Conservation (phyloP, 2,888 invertebrate species). For the Nephrotoma appendiculata region DNA sequence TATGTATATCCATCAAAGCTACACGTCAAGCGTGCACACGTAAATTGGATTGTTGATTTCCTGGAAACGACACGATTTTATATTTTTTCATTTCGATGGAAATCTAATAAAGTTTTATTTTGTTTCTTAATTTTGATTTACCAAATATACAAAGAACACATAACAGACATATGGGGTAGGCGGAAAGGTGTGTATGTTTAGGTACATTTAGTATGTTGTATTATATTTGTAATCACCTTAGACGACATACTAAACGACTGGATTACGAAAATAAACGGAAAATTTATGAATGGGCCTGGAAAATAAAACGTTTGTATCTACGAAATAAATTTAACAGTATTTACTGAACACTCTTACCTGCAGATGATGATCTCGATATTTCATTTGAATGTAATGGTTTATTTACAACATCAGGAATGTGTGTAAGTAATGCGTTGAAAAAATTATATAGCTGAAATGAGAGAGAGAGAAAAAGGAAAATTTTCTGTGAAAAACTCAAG, state of each 20-base stretch:
- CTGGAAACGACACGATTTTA: background rate
- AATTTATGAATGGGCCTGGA: background rate
- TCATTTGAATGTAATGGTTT: constrained; percentile 44
- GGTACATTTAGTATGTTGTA: background rate
- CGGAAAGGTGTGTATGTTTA: background rate
- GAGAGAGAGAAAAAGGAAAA: background rate
- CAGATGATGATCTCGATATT: constrained; percentile 49
- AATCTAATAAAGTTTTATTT: background rate
- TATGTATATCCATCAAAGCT: too few relatives aligned
- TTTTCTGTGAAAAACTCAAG: background rate
- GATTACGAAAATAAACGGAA: background rate
- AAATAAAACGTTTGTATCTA: background rate
- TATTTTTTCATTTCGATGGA: background rate
- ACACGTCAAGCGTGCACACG: background rate
- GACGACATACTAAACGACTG: background rate
- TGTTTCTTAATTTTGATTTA: background rate
- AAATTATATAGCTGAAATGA: constrained; percentile 76
- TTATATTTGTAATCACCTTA: too few relatives aligned
- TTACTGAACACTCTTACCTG: constrained; percentile 29
- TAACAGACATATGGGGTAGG: background rate
- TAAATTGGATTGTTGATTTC: background rate
- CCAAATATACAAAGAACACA: background rate
- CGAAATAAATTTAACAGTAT: background rate
- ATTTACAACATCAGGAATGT: constrained; percentile 55
- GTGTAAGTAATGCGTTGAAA: constrained; percentile 79